A percentile compares a stretch with the other conserved stretches of the same genome.
Conservation (phyloP, 2,113 vertebrate species). For the Perognathus longimembris region DNA sequence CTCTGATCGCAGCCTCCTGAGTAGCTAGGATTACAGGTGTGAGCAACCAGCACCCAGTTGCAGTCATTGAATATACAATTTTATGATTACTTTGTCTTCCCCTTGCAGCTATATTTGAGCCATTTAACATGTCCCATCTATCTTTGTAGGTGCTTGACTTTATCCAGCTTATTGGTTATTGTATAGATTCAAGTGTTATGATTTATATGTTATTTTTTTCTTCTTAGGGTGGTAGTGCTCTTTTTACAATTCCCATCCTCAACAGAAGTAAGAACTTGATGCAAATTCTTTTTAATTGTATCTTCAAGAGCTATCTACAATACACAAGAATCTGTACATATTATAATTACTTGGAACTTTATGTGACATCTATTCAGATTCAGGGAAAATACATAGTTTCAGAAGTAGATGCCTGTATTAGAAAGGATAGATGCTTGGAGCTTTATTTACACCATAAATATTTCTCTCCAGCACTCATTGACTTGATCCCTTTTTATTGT, state of each 20-base stretch:
- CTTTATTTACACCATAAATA: background rate
- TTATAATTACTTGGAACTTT: constrained; percentile 24
- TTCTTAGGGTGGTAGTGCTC: background rate
- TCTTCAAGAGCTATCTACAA: background rate
- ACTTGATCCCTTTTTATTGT: background rate
- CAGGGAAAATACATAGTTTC: background rate
- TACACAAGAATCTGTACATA: background rate
- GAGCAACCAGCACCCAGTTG: no score
- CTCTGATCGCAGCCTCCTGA: no score
- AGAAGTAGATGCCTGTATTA: background rate
- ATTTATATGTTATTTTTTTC: constrained; percentile 15
- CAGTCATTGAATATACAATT: background rate
- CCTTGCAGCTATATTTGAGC: background rate
- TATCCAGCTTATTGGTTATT: background rate
- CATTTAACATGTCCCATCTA: background rate
- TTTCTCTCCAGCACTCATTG: constrained; percentile 1
- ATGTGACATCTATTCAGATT: background rate
- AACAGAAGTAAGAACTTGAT: background rate
- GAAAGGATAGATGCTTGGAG: background rate
- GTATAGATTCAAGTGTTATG: background rate
- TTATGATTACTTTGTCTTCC: background rate
- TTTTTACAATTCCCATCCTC: background rate
- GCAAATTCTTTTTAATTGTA: constrained; percentile 8
- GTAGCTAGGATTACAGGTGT: no score
- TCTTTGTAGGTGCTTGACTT: background rate